Evolutionary conservation across 2,888 invertebrate genomes (phyloP), one percentile per base, ranked within the genome.

Genomic region (Seira sanloemensis): DNA sequence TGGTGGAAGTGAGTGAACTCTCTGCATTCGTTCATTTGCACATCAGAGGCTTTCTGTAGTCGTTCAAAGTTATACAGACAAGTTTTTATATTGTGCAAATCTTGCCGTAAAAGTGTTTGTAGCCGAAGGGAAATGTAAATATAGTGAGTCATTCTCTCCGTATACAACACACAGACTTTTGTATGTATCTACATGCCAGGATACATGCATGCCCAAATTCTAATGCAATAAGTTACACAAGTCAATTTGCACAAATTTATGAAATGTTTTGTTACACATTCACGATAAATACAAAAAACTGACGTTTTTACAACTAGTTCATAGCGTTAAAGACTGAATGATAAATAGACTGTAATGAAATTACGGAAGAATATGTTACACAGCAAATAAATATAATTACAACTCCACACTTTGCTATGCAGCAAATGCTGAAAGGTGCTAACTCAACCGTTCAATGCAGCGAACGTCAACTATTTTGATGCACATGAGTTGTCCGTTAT

Each of bases 61-160:
- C 5, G 12, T 12, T 37, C 37, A 37, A 37, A 37, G 37, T 37
- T 12, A 37, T 4, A 16, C 16, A 58, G 58, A 58, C 2, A 58
- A 9, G n/a, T 58, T 58, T 58, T 7, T 7, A 9, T 12, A 37
- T 71, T 66, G 76, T 78, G 83, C 74, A 69, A 83, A 73, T 77
- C 62, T 73, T 68, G 18, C 18, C 2, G n/a, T 18, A 4, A 65
- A 78, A 83, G 69, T 73, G 69, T 78, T 82, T 54, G 69, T 78
- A 19, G 78, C 84, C 78, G 71, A 66, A 75, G 75, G 84, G 84
- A 71, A 84, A 79, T 75, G 78, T 84, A 78, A 79, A 84, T 68
- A 78, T 21, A 82, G 54, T 72, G 73, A 78, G 50, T 82, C 62
- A 77, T 67, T 69, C 80, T 12, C 37, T 37, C n/a, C n/a, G n/a